Percentiles rank a stretch among this genome's conserved stretches.
phyloP scores from a whole-genome alignment of 2,113 vertebrate species.

The Prochilodus magdalenae region DNA sequence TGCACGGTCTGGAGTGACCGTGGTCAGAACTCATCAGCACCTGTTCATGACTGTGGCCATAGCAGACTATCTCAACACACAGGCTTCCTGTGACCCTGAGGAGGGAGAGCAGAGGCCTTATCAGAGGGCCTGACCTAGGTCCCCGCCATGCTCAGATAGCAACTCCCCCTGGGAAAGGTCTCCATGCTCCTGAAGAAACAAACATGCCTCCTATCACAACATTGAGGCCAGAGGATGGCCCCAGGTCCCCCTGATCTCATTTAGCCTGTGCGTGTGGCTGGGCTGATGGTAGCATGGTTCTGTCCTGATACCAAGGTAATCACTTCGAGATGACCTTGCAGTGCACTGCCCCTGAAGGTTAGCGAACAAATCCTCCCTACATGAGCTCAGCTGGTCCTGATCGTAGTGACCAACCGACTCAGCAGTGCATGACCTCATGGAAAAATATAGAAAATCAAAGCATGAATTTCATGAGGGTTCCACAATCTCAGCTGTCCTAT shows the following conservation, averaged over 20 bases:
- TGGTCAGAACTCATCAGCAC: constrained; percentile 38
- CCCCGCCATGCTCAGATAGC: constrained; percentile 52
- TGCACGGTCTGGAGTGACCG: constrained; percentile 57
- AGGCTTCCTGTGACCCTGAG: constrained; percentile 71
- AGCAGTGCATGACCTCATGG: constrained; percentile 11
- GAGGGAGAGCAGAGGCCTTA: constrained; percentile 61
- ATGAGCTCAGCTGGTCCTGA: constrained; percentile 22
- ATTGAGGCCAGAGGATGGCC: constrained; percentile 40
- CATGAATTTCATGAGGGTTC: background rate
- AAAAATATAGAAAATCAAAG: constrained; percentile 9
- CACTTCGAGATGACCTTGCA: constrained; percentile 55
- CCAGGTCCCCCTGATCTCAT: constrained; percentile 36
- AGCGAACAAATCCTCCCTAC: background rate
- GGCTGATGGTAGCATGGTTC: constrained; percentile 33
- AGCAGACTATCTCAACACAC: constrained; percentile 69
- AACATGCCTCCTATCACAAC: constrained; percentile 40
- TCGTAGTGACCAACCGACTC: constrained; percentile 15
- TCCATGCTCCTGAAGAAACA: constrained; percentile 35
- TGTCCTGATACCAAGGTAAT: constrained; percentile 41
- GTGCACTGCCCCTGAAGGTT: constrained; percentile 41
- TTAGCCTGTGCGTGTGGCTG: constrained; percentile 21
- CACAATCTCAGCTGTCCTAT: background rate
- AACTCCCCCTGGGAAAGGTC: constrained; percentile 54
- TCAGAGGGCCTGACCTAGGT: constrained; percentile 69
- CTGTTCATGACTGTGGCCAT: constrained; percentile 58